These are phyloP conservation scores for Parazoanthus darwini DNA, from an alignment of 92 coral and sea anemone genomes.

Conservation along the genomic window DNA sequence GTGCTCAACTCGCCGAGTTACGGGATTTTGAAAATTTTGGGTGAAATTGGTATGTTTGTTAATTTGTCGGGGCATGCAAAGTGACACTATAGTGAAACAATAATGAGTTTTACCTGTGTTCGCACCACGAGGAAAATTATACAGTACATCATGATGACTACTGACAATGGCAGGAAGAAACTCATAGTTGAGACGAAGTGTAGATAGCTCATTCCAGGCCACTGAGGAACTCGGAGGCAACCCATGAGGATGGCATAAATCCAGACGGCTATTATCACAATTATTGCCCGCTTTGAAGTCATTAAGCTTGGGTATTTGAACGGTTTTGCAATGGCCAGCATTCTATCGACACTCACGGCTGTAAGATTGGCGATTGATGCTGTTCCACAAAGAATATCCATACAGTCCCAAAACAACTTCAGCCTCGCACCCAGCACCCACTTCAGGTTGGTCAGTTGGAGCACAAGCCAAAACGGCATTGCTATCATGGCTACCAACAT, in stretches of 20 bases:
- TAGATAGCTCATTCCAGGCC: constrained; percentile 78
- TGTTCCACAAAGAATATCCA: constrained; percentile 38
- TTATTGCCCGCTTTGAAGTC: constrained; percentile 44
- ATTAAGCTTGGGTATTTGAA: constrained; percentile 52
- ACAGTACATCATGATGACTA: constrained; percentile 83
- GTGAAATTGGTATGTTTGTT: no score
- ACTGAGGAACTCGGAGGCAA: constrained; percentile 28
- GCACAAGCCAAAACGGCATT: constrained; percentile 90
- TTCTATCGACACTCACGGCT: constrained; percentile 49
- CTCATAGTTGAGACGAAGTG: constrained; percentile 70
- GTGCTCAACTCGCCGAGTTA: no score
- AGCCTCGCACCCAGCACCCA: constrained; percentile 49
- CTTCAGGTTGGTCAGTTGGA: constrained; percentile 56
- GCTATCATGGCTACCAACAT: constrained; percentile 74
- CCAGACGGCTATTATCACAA: constrained; percentile 46
- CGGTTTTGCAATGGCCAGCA: constrained; percentile 54
- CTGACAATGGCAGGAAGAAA: constrained; percentile 75
- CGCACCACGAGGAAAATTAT: constrained; percentile 91
- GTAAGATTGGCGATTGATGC: constrained; percentile 44
- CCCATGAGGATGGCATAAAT: constrained; percentile 42
- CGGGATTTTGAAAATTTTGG: no score
- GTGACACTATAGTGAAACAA: neutral
- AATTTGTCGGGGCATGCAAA: neutral
- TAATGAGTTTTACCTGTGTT: constrained; percentile 38
- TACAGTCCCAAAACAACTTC: constrained; percentile 42